Conservation (phyloP, 2,113 vertebrate genomes). For the Mesoclemmys tuberculata region DNA sequence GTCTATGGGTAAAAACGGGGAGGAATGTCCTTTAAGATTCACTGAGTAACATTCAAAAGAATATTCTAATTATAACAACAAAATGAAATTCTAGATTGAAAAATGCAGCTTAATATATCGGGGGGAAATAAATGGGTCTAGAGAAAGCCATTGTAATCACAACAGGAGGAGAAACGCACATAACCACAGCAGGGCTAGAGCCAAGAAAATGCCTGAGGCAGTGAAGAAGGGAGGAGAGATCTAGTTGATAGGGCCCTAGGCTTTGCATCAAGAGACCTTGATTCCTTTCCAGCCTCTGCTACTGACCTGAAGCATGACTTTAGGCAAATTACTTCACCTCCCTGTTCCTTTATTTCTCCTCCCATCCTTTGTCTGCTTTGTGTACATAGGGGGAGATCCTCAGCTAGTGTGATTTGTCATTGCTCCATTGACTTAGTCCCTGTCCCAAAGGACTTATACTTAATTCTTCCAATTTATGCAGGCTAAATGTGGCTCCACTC, state of each 20-base stretch:
- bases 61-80: background rate
- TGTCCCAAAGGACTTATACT: background rate
- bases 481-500: background rate
- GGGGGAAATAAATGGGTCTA: background rate
- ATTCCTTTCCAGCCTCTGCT: background rate
- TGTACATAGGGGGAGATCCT: background rate
- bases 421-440: background rate
- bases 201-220: background rate
- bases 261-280: background rate
- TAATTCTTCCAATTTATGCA: background rate
- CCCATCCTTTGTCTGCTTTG: background rate
- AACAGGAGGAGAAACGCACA: background rate
- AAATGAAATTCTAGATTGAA: background rate
- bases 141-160: background rate
- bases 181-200: background rate
- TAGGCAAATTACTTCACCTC: conserved; percentile 2
- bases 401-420: background rate
- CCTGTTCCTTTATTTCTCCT: background rate
- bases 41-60: background rate
- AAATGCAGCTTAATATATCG: background rate
- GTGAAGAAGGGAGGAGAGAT: background rate
- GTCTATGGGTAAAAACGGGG: background rate
- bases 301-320: background rate
- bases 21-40: background rate
- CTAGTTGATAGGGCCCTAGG: background rate